Evolutionary conservation across 2,888 invertebrate species (phyloP).

Genomic region (Chelonus formosanus): DNA sequence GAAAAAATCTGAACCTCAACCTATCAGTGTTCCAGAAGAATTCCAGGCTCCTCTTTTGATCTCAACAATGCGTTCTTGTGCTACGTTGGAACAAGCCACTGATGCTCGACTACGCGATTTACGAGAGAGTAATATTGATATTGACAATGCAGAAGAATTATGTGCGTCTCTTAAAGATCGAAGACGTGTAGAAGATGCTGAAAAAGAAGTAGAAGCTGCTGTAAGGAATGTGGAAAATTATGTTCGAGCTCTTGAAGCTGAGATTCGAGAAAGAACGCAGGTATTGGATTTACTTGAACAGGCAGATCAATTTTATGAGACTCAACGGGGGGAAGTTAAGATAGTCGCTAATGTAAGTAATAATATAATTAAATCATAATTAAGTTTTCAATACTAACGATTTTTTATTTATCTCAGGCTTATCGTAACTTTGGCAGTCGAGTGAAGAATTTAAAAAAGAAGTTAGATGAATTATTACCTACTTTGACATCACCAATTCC

Average conservation of each 20-base stretch:
- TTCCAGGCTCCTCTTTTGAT: constrained; percentile 73
- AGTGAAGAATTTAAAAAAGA: constrained; percentile 85
- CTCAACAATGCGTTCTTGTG: constrained; percentile 60
- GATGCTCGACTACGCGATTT: constrained; percentile 64
- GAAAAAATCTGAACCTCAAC: constrained; percentile 73
- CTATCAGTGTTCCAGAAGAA: constrained; percentile 68
- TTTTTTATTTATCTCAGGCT: constrained; percentile 71
- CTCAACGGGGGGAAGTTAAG: constrained; percentile 93
- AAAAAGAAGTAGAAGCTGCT: constrained; percentile 86
- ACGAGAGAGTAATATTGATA: constrained; percentile 75
- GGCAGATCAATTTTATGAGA: constrained; percentile 87
- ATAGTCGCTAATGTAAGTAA: constrained; percentile 90
- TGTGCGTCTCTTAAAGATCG: constrained; percentile 87
- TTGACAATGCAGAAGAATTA: constrained; percentile 81
- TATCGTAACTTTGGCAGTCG: constrained; percentile 93
- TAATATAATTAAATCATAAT: not conserved
- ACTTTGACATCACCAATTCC: constrained; percentile 74
- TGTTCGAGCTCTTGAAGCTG: constrained; percentile 80
- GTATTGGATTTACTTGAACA: constrained; percentile 81
- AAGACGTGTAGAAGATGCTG: constrained; percentile 85
- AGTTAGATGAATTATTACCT: constrained; percentile 82
- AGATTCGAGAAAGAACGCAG: constrained; percentile 82
- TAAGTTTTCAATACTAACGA: no score
- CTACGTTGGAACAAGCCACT: constrained; percentile 60
- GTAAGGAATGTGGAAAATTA: constrained; percentile 82